Percentiles rank a stretch among this genome's conserved stretches.
These are phyloP conservation scores for Himalopsyche japonica DNA, from an alignment of 2,888 invertebrate genomes.

Conservation along the genomic window DNA sequence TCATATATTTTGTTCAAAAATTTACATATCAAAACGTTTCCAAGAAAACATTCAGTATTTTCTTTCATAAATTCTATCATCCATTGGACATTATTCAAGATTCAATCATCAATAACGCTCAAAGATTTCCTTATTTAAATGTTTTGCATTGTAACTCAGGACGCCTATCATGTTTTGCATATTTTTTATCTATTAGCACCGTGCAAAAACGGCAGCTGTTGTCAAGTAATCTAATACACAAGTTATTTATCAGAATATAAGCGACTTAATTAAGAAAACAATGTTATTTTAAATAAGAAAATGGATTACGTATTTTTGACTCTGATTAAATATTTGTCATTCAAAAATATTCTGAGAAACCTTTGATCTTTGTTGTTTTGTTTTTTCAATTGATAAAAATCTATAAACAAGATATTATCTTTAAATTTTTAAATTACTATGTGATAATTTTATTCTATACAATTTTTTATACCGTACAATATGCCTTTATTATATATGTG, in stretches of 20 bases:
- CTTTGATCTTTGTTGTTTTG: not conserved
- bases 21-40: no score
- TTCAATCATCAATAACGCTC: no score
- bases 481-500: no score
- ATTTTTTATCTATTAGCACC: not conserved
- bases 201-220: not conserved
- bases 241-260: not conserved
- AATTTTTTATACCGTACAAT: no score
- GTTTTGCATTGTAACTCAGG: not conserved
- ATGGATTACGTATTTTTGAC: not conserved
- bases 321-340: not conserved
- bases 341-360: not conserved
- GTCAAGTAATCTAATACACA: not conserved
- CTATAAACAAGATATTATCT: no score
- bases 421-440: no score
- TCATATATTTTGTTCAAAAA: no score
- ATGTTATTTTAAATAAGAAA: not conserved
- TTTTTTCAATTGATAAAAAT: not conserved
- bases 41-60: no score
- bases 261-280: not conserved
- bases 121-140: no score
- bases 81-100: no score
- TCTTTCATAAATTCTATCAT: no score
- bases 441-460: no score
- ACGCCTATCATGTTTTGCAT: not conserved